A percentile compares a stretch with the other conserved stretches of the same genome.
Conservation (phyloP, 2,888 invertebrate genomes). For the Hydraecia micacea region DNA sequence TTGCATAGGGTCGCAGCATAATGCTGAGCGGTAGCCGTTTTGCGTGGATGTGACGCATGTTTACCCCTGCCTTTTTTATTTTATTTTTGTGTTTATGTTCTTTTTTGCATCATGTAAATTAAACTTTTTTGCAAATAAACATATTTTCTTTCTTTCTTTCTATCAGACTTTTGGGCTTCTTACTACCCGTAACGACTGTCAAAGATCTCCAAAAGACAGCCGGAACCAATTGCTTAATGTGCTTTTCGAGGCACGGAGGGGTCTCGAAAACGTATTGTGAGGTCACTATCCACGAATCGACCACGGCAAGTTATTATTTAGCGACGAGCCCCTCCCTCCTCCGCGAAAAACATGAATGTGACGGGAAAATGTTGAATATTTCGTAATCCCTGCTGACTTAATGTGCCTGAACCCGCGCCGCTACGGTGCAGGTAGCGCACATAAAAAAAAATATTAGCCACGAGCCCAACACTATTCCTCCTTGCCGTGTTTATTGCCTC, state of each 20-base stretch:
- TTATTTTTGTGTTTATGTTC: too few species aligned
- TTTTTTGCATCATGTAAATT: too few species aligned
- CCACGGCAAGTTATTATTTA: background rate
- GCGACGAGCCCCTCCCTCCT: background rate
- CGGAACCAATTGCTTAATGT: background rate
- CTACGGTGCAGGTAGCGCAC: conserved; percentile 24
- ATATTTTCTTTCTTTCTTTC: too few species aligned
- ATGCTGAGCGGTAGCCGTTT: too few species aligned
- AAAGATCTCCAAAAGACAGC: background rate
- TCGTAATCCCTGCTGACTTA: background rate
- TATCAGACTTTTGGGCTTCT: too few species aligned
- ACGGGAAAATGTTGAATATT: background rate
- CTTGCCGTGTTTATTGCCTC: conserved; percentile 82
- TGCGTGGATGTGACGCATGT: too few species aligned
- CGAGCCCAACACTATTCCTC: conserved; percentile 70
- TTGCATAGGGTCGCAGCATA: too few species aligned
- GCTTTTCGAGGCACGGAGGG: background rate
- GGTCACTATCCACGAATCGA: background rate
- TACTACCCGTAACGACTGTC: background rate
- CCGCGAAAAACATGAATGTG: background rate
- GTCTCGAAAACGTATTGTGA: background rate
- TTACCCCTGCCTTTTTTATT: too few species aligned
- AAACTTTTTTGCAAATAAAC: too few species aligned
- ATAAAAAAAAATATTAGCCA: conserved; percentile 75
- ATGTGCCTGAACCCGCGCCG: conserved; percentile 2